These are phyloP conservation scores for Thripadectes ignobilis DNA, from an alignment of 2,797 vertebrate species.

Conservation along the genomic window DNA sequence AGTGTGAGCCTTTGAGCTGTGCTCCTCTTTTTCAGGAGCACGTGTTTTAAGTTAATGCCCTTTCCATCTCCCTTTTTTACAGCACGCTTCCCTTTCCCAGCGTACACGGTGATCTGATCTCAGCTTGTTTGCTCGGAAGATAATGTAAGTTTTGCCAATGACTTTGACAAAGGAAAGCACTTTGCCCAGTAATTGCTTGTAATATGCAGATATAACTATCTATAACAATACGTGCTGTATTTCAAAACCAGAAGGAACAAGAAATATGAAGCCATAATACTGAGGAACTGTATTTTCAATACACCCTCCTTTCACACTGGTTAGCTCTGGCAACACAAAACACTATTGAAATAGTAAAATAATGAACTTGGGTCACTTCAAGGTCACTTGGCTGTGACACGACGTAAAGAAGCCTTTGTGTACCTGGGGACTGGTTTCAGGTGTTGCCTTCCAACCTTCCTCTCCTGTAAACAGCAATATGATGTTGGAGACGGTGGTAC, in stretches of 20 bases:
- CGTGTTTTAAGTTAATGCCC: not conserved
- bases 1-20: not conserved
- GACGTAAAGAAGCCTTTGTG: not conserved
- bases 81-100: not conserved
- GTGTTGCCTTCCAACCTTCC: not conserved
- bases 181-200: conserved; percentile 50
- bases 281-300: not conserved
- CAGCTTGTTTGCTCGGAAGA: conserved; percentile 22
- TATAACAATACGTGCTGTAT: not conserved
- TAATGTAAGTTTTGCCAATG: conserved; percentile 32
- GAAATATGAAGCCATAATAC: not conserved
- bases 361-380: not conserved
- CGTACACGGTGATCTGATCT: not conserved
- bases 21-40: not conserved
- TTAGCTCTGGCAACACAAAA: not conserved
- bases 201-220: conserved; percentile 30
- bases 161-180: conserved; percentile 44
- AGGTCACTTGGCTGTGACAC: not conserved
- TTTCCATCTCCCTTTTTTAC: not conserved
- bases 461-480: not conserved
- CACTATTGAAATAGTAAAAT: not conserved
- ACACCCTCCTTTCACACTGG: not conserved
- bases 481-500: not conserved
- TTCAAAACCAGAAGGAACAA: not conserved
- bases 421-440: not conserved